These are phyloP conservation scores for Onychomys leucogaster DNA, from an alignment of 2,797 vertebrate species.

Conservation along the genomic window DNA sequence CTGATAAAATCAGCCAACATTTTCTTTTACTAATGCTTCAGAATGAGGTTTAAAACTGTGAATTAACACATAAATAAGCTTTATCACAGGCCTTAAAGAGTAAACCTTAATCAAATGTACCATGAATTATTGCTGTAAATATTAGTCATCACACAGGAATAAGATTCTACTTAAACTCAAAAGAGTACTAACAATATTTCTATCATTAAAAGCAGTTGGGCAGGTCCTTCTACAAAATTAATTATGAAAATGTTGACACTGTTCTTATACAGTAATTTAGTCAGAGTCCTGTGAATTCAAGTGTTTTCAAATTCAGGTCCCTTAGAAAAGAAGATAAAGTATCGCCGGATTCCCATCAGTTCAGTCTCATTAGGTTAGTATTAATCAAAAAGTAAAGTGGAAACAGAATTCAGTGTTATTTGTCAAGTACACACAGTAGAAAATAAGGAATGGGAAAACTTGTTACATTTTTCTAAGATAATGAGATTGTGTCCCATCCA, in stretches of 20 bases:
- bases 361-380: slow-evolving; percentile 32
- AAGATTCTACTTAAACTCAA: slow-evolving; percentile 35
- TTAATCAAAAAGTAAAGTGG: slow-evolving; percentile 68
- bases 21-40: slow-evolving; percentile 56
- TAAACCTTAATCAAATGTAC: background rate
- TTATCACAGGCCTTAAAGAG: background rate
- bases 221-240: slow-evolving; percentile 39
- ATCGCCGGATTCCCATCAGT: slow-evolving; percentile 23
- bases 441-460: slow-evolving; percentile 49
- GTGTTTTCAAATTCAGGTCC: slow-evolving; percentile 43
- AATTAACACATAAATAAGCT: slow-evolving; percentile 24
- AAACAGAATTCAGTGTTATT: slow-evolving; percentile 53
- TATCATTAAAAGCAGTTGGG: slow-evolving; percentile 28
- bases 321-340: slow-evolving; percentile 64
- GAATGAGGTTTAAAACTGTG: slow-evolving; percentile 48
- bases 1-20: background rate
- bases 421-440: slow-evolving; percentile 50
- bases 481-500: background rate
- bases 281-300: slow-evolving; percentile 32
- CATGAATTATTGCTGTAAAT: slow-evolving; percentile 2
- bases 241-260: slow-evolving; percentile 55
- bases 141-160: background rate
- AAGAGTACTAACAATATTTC: background rate
- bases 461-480: background rate
- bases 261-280: slow-evolving; percentile 36